phyloP scores from a whole-genome alignment of 2,888 invertebrate species.

The Eristalis pertinax region DNA sequence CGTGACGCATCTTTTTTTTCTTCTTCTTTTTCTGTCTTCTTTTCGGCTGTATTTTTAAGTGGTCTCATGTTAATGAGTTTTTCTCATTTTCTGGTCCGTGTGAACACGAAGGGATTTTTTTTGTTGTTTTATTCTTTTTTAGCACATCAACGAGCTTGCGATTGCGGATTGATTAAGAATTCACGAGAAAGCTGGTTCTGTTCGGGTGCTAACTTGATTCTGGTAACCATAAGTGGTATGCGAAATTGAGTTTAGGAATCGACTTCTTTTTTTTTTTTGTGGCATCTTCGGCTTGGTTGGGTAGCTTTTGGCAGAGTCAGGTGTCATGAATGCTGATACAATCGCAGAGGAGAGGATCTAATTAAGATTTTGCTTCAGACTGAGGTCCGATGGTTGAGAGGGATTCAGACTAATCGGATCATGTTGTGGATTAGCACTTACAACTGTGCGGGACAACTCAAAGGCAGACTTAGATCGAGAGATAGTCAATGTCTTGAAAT shows the following conservation, averaged over 20 bases:
- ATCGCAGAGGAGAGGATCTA: neutral
- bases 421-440: neutral
- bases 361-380: neutral
- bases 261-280: neutral
- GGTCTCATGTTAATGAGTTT: constrained; percentile 35
- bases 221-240: neutral
- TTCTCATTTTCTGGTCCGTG: neutral
- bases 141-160: neutral
- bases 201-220: neutral
- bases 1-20: constrained; percentile 40
- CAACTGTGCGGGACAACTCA: neutral
- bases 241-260: neutral
- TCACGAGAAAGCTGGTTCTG: neutral
- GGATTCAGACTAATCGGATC: neutral
- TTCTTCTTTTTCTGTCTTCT: constrained; percentile 40
- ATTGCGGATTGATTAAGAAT: neutral
- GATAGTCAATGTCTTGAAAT: too few relatives aligned
- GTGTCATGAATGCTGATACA: neutral
- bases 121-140: neutral
- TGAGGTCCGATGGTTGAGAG: neutral
- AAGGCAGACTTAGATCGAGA: too few relatives aligned
- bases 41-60: neutral
- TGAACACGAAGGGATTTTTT: neutral
- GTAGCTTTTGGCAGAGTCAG: neutral
- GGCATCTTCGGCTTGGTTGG: neutral